Base-by-base conservation (phyloP, 2,797 vertebrate species). In the Karalla daura region DNA sequence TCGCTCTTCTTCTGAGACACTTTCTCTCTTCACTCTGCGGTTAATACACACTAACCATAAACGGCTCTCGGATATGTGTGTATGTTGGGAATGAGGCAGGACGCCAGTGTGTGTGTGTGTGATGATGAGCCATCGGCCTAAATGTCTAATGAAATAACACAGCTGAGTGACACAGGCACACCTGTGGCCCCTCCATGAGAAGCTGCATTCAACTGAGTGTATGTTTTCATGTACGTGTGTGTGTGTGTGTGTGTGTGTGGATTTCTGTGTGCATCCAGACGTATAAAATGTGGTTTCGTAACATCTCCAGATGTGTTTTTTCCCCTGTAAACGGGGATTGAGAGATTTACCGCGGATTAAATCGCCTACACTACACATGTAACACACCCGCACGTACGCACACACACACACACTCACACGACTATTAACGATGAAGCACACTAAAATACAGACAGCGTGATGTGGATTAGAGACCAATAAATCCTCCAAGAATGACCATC, bases 221-320 rank as follows among this genome's bases (percentile, higher is more conserved):
- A 24, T 18, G 7, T 32, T n/a, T 41, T n/a, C 21, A 3, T 24
- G 28, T 18, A 6, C 36, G 12, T 25, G 1, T 37, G 25, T 45
- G 21, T 44, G 44, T 47, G 43, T 51, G 49, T 64, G 47, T 46
- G 30, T 45, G 30, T 45, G 14, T 63, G 37, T 76, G 62, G 46
- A 50, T 60, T 27, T 67, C 56, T 61, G 60, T 60, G 54, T 65
- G 36, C 51, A 69, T 80, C 61, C 75, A 58, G 60, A 69, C 4
- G 60, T 70, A 76, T 50, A 60, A 87, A 92, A 86, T 35, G 63
- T 62, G 74, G 70, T 93, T 92, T 93, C 74, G 70, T 91, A 91
- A 91, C 78, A 86, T 82, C 74, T 76, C 88, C 88, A 90, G 82
- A 91, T 91, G 85, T 87, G 75, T 78, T 72, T 80, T 72, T 51